Percentiles rank a stretch among this genome's conserved stretches.
These are phyloP conservation scores for Periophthalmus modestus DNA, from an alignment of 2,113 vertebrate genomes.

Conservation along the genomic window DNA sequence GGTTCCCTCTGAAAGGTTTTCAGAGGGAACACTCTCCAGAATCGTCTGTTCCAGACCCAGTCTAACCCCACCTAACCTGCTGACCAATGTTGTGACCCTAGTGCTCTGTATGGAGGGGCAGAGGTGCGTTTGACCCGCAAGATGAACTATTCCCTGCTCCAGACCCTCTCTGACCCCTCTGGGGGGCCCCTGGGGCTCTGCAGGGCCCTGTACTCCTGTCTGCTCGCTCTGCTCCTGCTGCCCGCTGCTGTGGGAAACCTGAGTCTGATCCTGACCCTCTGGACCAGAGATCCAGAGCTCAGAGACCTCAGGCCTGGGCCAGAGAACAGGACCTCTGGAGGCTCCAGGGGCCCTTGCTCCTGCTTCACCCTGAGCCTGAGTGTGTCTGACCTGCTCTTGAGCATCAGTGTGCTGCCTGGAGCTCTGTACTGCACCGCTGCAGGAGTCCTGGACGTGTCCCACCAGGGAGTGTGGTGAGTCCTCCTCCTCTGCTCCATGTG, in stretches of 20 bases:
- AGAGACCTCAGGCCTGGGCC: background rate
- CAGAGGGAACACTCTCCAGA: too few relatives aligned
- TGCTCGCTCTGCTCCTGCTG: background rate
- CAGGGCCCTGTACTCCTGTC: background rate
- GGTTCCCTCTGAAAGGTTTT: too few relatives aligned
- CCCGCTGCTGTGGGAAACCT: conserved; percentile 56
- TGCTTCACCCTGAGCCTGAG: conserved; percentile 67
- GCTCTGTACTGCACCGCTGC: conserved; percentile 64
- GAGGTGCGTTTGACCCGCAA: background rate
- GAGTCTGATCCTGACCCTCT: conserved; percentile 49
- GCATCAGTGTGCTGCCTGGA: conserved; percentile 62
- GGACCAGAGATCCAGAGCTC: conserved; percentile 57
- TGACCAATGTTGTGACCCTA: background rate
- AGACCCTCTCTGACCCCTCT: background rate
- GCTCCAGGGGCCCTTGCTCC: conserved; percentile 34
- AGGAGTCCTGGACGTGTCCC: background rate
- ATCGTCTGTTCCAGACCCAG: background rate
- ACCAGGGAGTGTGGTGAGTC: background rate
- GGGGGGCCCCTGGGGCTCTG: background rate
- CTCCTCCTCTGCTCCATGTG: background rate
- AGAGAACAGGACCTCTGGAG: conserved; percentile 3
- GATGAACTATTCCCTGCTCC: background rate
- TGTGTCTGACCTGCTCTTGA: conserved; percentile 74
- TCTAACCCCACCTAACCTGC: too few relatives aligned
- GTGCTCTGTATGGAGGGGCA: background rate